Evolutionary conservation across 2,888 invertebrate genomes (phyloP).

Genomic region (Tineola bisselliella): DNA sequence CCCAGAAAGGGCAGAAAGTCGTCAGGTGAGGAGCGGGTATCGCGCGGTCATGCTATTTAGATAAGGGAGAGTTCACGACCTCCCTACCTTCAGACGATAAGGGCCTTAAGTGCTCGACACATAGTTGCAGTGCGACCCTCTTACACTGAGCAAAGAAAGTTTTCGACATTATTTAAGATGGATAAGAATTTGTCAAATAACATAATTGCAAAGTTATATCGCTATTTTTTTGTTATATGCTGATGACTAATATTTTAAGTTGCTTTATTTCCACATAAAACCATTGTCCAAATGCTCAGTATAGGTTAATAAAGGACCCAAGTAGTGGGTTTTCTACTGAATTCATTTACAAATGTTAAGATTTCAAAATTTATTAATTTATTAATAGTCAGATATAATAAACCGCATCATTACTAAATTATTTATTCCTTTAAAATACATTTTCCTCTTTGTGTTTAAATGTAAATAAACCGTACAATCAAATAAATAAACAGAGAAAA

Average conservation of each 20-base stretch:
- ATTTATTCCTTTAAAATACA: neutral
- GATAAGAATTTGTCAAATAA: neutral
- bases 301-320: too few species aligned
- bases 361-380: too few species aligned
- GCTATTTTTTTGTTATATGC: too few species aligned
- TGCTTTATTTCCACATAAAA: too few species aligned
- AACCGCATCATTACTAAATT: too few species aligned
- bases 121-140: conserved; percentile 3
- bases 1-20: conserved; percentile 57
- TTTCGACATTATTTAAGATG: neutral
- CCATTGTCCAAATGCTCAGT: too few species aligned
- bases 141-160: neutral
- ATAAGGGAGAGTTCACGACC: conserved; percentile 55
- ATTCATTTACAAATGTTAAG: too few species aligned
- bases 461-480: neutral
- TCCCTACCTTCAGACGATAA: conserved; percentile 33
- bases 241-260: too few species aligned
- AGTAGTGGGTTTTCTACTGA: too few species aligned
- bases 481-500: neutral
- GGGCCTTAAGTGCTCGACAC: conserved; percentile 18
- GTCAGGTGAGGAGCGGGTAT: conserved; percentile 50
- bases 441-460: too few species aligned
- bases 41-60: conserved; percentile 62
- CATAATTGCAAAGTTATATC: too few species aligned
- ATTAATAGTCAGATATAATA: too few species aligned